Conservation (phyloP, 2,888 invertebrate genomes). For the Adelognathus sp. region DNA sequence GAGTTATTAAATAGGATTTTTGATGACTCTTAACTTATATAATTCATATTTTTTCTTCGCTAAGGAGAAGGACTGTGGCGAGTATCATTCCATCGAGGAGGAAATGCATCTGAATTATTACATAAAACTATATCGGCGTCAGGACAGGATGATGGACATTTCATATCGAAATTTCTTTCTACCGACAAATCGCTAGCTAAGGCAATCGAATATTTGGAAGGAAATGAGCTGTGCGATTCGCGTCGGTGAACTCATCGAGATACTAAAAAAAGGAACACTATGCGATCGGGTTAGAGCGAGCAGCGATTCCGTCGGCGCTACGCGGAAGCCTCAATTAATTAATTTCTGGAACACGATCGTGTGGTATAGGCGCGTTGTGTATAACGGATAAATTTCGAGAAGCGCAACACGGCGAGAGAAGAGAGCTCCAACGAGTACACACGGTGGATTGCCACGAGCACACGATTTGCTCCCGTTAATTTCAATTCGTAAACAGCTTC, state of each 20-base stretch:
- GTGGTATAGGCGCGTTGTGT: conserved; percentile 29
- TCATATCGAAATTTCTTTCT: no score
- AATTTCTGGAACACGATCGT: conserved; percentile 41
- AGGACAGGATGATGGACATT: no score
- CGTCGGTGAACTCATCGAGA: conserved; percentile 41
- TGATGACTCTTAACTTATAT: no score
- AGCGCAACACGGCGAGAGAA: conserved; percentile 5
- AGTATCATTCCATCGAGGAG: no score
- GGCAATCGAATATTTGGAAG: background rate
- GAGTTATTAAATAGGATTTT: no score
- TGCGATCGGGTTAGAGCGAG: conserved; percentile 39
- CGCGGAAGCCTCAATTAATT: conserved; percentile 46
- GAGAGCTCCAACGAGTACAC: background rate
- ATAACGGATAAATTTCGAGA: conserved; percentile 14
- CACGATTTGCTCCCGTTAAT: conserved; percentile 59
- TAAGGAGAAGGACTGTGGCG: no score
- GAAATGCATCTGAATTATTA: no score
- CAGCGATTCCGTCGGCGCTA: conserved; percentile 31
- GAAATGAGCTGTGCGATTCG: conserved; percentile 35
- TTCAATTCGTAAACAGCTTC: conserved; percentile 68
- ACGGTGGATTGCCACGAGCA: background rate
- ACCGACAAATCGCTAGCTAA: no score
- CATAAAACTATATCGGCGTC: no score
- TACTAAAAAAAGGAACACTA: conserved; percentile 37
- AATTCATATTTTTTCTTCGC: no score